Base-by-base conservation (phyloP, 2,888 invertebrate species). In the Thymelicus acteon region DNA sequence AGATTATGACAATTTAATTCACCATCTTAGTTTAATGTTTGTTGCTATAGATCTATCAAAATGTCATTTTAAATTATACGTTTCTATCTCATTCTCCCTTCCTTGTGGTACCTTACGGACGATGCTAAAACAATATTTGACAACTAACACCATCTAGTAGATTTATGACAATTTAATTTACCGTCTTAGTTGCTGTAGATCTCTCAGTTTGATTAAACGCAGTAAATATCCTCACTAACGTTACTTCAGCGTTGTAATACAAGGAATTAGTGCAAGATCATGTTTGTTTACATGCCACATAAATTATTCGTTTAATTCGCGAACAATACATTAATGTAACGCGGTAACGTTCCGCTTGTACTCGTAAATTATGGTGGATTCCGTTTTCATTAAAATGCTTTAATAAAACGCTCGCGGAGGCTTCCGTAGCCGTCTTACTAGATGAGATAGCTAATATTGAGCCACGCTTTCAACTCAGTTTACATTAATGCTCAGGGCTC, bases 341-440 rank as follows among this genome's bases (percentile, higher is more conserved):
- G 63, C 68, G 47, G 67, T 62, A 66, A 54, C 15, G 69, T 68
- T 60, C 49, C 57, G 24, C 57, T 71, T 71, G 54, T 71, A 19
- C 57, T 57, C 58, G 73, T 69, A 71, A 73, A 72, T 73, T 66
- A 72, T 61, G 54, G 47, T 37, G 64, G 63, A 73, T 68, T 63
- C 68, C 62, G 68, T 66, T 73, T 69, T 73, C 73, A 72, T 73
- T 73, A 73, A 54, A 72, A 69, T 48, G 72, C 68, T 66, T 66
- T 69, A 72, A 63, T 73, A 69, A 71, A 73, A 73, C 73, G 49
- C 60, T 69, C 66, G 40, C 52, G 60, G 52, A 44, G 62, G 54
- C 49, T 63, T 39, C 39, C 13, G 47, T 54, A 0, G 47, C 39
- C 31, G 69, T 48, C 48, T 19, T 63, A 48, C 39, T 67, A 37